Base-by-base conservation (phyloP, 1,140 invertebrate genomes). In the Araneus ventricosus region DNA sequence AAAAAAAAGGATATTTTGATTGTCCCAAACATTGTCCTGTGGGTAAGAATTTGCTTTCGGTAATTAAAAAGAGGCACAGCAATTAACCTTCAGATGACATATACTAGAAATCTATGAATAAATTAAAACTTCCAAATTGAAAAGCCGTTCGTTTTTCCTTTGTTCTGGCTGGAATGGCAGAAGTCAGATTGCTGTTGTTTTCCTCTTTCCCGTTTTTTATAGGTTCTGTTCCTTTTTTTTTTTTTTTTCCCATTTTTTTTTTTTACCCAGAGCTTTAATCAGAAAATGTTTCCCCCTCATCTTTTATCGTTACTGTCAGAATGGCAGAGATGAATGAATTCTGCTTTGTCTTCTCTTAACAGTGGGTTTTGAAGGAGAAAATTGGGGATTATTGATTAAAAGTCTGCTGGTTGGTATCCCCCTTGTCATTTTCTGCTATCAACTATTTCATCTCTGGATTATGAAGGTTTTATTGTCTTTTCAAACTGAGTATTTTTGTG, bases 51-150 rank as follows among this genome's bases (percentile, higher is more conserved):
- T 63, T 63, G 59, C 59, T n/a, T 75, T 27, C 85, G 17, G 87
- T 88, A 88, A 88, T 88, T 90, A 80, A 57, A 90, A 90, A 90
- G 75, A 59, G 88, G 20, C 57, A n/a, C 34, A 39, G 27, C 88
- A 90, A 90, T 90, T 90, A 90, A 90, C 88, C 88, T 80, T 52
- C 10, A 30, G 22, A 45, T 87, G 85, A 87, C 85, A 87, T 37
- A 61, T 61, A 87, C 85, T 61, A 45, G 70, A 90, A 90, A 90
- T 79, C 63, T 90, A 90, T 90, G 88, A 90, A 90, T 90, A 90
- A 90, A 90, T 90, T 90, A 90, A 90, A 75, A 75, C 70, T 34
- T 37, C 27, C 27, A 75, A 75, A 75, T 75, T 75, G 70, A 75
- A 75, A 75, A 52, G 39, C 45, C 80, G 39, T 39, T 14, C 24